Conservation (phyloP, 1,140 invertebrate genomes). For the Drosophila sechellia region DNA sequence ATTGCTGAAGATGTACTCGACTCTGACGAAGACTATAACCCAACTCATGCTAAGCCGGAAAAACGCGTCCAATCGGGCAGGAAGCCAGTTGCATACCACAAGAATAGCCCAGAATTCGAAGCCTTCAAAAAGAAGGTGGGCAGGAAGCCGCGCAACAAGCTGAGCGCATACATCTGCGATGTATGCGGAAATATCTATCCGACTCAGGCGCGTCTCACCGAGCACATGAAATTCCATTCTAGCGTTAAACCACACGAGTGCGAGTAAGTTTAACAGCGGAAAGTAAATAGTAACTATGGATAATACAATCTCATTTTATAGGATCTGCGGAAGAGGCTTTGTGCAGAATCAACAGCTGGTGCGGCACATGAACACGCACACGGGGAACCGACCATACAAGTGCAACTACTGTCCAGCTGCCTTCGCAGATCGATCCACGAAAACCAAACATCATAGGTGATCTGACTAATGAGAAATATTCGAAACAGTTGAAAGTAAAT, state of each 20-base stretch:
- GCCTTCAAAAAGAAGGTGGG: constrained; percentile 51
- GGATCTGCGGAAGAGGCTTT: constrained; percentile 78
- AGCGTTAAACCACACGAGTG: constrained; percentile 77
- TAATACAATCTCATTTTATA: constrained; percentile 5
- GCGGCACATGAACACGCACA: constrained; percentile 81
- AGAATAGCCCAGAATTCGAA: not conserved
- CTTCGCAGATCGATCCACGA: constrained; percentile 88
- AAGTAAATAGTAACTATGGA: not conserved
- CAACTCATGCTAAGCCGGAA: not conserved
- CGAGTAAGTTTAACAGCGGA: constrained; percentile 53
- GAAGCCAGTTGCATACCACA: not conserved
- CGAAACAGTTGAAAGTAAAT: not conserved
- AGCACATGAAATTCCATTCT: constrained; percentile 80
- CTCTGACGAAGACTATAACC: constrained; percentile 41
- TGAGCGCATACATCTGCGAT: constrained; percentile 71
- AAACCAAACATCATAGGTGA: constrained; percentile 86
- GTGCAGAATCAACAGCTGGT: constrained; percentile 77
- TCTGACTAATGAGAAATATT: no score
- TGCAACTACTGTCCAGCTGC: constrained; percentile 89
- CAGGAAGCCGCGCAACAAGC: constrained; percentile 56
- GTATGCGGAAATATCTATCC: constrained; percentile 81
- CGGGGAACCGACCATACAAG: constrained; percentile 87
- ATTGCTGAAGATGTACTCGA: constrained; percentile 32
- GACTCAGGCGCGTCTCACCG: constrained; percentile 70
- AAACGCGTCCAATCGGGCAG: constrained; percentile 23